These are phyloP conservation scores for Microctenopoma stevenorrisi DNA, from an alignment of 2,797 vertebrate genomes.

Conservation along the genomic window DNA sequence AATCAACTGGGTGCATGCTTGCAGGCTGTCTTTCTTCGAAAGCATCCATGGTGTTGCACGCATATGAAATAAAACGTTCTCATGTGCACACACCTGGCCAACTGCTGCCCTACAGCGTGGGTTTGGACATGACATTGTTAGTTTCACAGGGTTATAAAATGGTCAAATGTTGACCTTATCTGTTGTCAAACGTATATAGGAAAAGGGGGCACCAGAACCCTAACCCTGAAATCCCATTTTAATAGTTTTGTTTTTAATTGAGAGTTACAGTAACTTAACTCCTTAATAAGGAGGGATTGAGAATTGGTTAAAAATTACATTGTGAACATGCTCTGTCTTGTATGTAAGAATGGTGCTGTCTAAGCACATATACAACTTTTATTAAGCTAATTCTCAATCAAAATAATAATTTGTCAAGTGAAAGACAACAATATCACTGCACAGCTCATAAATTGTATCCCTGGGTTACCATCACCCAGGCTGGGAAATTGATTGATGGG, in stretches of 20 bases:
- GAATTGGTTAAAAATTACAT: background rate
- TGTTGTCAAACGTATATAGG: background rate
- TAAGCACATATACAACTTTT: too few species aligned
- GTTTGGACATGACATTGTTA: background rate
- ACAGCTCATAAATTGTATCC: too few species aligned
- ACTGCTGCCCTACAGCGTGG: background rate
- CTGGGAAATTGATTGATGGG: too few species aligned
- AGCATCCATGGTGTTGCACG: background rate
- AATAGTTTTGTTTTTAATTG: too few species aligned
- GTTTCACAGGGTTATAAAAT: background rate
- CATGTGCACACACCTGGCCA: background rate
- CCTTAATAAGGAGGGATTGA: background rate
- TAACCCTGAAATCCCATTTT: background rate
- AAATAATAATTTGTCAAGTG: too few species aligned
- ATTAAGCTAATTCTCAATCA: too few species aligned
- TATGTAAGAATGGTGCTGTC: too few species aligned
- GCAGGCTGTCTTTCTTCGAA: background rate
- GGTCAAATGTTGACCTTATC: background rate
- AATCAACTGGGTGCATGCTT: background rate
- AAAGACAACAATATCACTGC: too few species aligned
- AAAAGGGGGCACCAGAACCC: background rate
- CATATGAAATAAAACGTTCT: background rate
- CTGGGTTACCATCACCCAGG: too few species aligned
- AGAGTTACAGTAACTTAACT: too few species aligned
- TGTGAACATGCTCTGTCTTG: background rate